A percentile compares a stretch with the other conserved stretches of the same genome.
phyloP scores from a whole-genome alignment of 2,888 invertebrate genomes.

The Chaetogeoica ovagalla region DNA sequence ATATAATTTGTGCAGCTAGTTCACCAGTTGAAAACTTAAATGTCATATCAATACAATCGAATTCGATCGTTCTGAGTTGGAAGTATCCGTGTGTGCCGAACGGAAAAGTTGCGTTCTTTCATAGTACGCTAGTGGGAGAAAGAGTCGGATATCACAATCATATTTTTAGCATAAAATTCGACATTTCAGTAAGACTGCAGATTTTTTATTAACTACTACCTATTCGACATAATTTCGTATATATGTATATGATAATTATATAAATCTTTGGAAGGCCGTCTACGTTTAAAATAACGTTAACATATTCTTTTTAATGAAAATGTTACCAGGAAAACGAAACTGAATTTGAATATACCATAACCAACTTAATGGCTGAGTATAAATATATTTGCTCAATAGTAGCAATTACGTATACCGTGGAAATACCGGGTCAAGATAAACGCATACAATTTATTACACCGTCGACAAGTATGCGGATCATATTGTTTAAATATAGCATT shows the following conservation, averaged over 20 bases:
- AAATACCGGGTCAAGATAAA: conserved; percentile 17
- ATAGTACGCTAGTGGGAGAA: conserved; percentile 14
- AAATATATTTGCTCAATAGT: conserved; percentile 12
- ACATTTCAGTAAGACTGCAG: conserved; percentile 13
- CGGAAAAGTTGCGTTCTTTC: conserved; percentile 15
- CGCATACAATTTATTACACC: conserved; percentile 13
- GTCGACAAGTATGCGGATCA: conserved; percentile 3
- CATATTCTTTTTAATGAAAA: not conserved
- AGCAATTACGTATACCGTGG: conserved; percentile 16
- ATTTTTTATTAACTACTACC: not conserved
- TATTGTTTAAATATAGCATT: not conserved
- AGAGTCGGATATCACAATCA: conserved; percentile 19
- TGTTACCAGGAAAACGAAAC: conserved; percentile 31
- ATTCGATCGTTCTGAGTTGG: conserved; percentile 17
- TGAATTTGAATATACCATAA: conserved; percentile 3
- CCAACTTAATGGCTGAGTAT: conserved; percentile 11
- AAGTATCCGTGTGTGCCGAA: conserved; percentile 29
- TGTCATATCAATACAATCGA: not conserved
- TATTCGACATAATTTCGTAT: not conserved
- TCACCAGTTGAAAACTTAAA: conserved; percentile 17
- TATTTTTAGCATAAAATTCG: conserved; percentile 11
- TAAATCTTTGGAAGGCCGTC: too few species aligned
- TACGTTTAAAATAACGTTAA: too few species aligned
- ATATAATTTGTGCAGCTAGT: conserved; percentile 1
- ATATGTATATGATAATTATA: too few species aligned